Percentiles rank a stretch among this genome's conserved stretches.
Evolutionary conservation across 2,113 vertebrate genomes (phyloP).

Genomic region (Hippoglossus stenolepis): DNA sequence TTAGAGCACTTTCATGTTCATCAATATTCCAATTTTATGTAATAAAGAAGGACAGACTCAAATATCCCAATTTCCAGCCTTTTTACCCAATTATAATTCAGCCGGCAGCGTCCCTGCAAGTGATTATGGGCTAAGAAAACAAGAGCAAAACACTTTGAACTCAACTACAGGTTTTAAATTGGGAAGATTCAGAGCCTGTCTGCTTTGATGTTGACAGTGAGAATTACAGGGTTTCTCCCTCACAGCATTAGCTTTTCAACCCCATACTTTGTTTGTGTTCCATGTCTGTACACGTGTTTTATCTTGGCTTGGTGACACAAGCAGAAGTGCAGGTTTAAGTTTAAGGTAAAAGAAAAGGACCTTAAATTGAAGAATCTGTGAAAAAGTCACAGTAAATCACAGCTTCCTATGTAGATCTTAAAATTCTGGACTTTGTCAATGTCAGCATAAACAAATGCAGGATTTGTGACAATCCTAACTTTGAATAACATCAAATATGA

Average conservation of each 20-base stretch:
- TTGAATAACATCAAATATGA: neutral
- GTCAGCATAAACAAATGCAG: neutral
- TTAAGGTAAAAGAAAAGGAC: neutral
- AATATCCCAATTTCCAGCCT: constrained; percentile 43
- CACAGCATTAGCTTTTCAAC: constrained; percentile 12
- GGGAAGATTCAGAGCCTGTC: constrained; percentile 50
- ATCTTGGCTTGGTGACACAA: neutral
- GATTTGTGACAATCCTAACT: neutral
- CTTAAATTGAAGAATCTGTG: neutral
- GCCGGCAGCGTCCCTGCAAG: constrained; percentile 32
- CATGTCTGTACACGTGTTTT: neutral
- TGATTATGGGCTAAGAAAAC: constrained; percentile 68
- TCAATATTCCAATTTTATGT: neutral
- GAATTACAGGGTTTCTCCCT: constrained; percentile 64
- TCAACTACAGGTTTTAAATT: constrained; percentile 52
- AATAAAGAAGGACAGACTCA: constrained; percentile 19
- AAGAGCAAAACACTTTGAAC: constrained; percentile 66
- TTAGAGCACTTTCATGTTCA: neutral
- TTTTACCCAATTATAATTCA: constrained; percentile 60
- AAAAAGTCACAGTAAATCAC: neutral
- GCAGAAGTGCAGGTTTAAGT: neutral
- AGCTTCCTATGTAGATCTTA: neutral
- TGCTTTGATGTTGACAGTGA: constrained; percentile 67
- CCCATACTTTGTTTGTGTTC: constrained; percentile 20
- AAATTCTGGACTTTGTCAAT: neutral